Base-by-base conservation (phyloP, 1,140 invertebrate genomes). In the Cyclina sinensis region DNA sequence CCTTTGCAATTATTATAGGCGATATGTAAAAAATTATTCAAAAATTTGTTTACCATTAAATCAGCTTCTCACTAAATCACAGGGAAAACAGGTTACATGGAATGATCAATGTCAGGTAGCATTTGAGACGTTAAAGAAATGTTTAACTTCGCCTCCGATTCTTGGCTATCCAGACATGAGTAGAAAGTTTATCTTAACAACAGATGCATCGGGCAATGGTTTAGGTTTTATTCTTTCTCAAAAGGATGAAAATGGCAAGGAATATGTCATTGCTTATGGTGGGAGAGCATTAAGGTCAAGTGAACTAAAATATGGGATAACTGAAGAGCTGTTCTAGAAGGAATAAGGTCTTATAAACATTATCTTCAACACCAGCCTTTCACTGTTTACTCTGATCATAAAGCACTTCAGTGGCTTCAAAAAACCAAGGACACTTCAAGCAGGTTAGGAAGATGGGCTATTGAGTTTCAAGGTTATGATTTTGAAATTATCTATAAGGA, bases 1-100 rank as follows among this genome's bases (percentile, higher is more conserved):
- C 0, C 74, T 96, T 18, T 83, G 94, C 54, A 95, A 94, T 82
- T 96, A 95, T 86, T 94, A 95, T 82, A 79, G 93, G 11, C 89
- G 46, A 24, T 92, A 95, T 89, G 93, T 96, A 24, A 93, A 89
- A 73, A 92, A 92, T 68, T 95, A 89, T 83, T 85, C 94, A n/a
- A 62, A 94, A 84, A 81, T 93, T 18, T 94, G 94, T n/a, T 86
- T 88, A 46, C 91, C 95, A 62, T 89, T 96, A 39, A 90, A 94
- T 21, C 83, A 94, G 5, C 86, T 96, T 16, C 79, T 95, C 24
- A 80, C 65, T 57, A 59, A 39, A 48, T 94, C 94, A 83, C 95
- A 96, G 89, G 91, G 95, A 57, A 24, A 32, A n/a, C 73, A 78
- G 81, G 88, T 79, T n/a, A 39, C 74, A 32, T 93, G 92, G 92